Percentiles rank a stretch among this genome's conserved stretches.
phyloP scores from a whole-genome alignment of 2,888 invertebrate species.

The Mesochorus sp. region DNA sequence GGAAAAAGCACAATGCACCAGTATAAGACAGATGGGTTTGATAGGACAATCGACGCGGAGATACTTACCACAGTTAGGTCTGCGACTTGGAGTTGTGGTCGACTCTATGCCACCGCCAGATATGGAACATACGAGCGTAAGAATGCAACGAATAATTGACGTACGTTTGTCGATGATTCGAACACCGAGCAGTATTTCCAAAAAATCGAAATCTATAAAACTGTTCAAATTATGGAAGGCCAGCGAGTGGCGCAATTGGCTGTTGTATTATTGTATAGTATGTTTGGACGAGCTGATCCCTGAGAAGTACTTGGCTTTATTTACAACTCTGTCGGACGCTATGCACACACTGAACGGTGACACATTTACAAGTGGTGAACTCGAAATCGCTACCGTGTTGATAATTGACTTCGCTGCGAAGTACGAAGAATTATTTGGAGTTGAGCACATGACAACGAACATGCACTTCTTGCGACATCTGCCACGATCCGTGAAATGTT shows the following conservation, averaged over 20 bases:
- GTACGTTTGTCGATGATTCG: conserved; percentile 17
- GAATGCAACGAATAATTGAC: conserved; percentile 17
- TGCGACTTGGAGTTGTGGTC: conserved; percentile 24
- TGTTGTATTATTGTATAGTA: conserved; percentile 26
- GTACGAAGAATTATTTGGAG: conserved; percentile 37
- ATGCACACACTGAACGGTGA: conserved; percentile 43
- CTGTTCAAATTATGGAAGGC: conserved; percentile 34
- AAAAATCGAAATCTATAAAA: conserved; percentile 11
- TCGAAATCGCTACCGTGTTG: conserved; percentile 18
- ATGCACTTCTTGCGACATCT: conserved; percentile 41
- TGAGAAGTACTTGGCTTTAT: conserved; percentile 4
- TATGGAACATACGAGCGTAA: background rate
- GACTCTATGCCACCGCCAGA: background rate
- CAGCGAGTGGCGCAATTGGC: conserved; percentile 45
- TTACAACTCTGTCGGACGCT: conserved; percentile 24
- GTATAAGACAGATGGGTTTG: conserved; percentile 1
- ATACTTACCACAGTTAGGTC: conserved; percentile 19
- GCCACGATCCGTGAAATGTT: conserved; percentile 37
- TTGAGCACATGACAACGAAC: conserved; percentile 36
- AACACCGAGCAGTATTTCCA: conserved; percentile 30
- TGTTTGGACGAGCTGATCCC: conserved; percentile 25
- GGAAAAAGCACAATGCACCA: conserved; percentile 14
- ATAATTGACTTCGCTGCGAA: conserved; percentile 25
- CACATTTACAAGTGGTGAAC: conserved; percentile 15
- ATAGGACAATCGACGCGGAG: conserved; percentile 5